Conservation (phyloP, 2,113 vertebrate genomes). For the Syngnathus floridae region DNA sequence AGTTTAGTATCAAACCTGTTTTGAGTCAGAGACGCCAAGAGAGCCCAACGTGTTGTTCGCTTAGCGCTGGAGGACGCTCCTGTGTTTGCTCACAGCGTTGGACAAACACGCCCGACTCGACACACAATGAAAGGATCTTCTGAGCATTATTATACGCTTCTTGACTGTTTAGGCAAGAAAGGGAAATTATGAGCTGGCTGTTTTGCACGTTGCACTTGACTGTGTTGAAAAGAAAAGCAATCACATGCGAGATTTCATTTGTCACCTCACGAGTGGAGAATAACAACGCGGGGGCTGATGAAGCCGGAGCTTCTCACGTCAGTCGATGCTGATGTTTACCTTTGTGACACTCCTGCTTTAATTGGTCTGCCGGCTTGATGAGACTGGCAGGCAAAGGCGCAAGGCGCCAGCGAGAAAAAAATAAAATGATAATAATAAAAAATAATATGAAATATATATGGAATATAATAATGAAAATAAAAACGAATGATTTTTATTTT, state of each 20-base stretch:
- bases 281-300: not conserved
- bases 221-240: not conserved
- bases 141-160: not conserved
- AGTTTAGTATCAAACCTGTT: not conserved
- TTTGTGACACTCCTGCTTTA: not conserved
- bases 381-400: not conserved
- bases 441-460: no score
- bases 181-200: not conserved
- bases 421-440: no score
- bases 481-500: no score
- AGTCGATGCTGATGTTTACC: not conserved
- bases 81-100: not conserved
- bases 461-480: no score
- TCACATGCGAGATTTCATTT: not conserved
- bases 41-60: not conserved
- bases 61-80: not conserved
- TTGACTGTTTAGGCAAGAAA: not conserved
- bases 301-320: not conserved
- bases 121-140: not conserved
- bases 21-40: not conserved
- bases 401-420: no score
- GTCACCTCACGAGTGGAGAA: not conserved
- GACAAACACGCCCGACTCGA: not conserved
- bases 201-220: not conserved
- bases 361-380: conserved; percentile 1